These are phyloP conservation scores for Lepus timidus DNA, from an alignment of 2,113 vertebrate genomes.

Conservation along the genomic window DNA sequence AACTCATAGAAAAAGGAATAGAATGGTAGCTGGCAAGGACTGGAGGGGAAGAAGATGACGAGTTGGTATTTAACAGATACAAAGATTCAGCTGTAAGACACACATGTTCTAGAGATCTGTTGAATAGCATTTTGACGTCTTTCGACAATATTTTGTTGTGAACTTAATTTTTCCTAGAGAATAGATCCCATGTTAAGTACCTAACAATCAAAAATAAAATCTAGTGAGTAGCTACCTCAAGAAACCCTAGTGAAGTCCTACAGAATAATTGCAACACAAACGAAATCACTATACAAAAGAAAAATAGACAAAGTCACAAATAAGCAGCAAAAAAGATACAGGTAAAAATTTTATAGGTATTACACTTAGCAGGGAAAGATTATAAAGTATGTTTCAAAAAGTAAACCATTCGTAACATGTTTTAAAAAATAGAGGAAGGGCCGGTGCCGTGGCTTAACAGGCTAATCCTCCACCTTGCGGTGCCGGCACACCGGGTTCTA, in stretches of 20 bases:
- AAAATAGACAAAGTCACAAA: not conserved
- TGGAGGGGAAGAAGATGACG: not conserved
- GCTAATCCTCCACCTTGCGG: too few species aligned
- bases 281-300: not conserved
- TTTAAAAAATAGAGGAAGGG: not conserved
- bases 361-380: not conserved
- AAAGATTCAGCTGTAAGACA: not conserved
- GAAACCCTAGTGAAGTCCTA: not conserved
- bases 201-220: not conserved
- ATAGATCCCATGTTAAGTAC: not conserved
- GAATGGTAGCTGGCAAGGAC: not conserved
- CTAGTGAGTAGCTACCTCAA: not conserved
- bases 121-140: not conserved
- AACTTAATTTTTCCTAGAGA: not conserved
- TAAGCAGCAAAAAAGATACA: not conserved
- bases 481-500: too few species aligned
- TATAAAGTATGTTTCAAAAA: not conserved
- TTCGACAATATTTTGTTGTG: not conserved
- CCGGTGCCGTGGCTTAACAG: too few species aligned
- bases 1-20: not conserved
- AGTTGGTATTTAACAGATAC: not conserved
- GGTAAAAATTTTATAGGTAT: not conserved
- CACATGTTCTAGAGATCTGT: not conserved
- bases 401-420: not conserved
- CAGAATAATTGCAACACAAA: not conserved